phyloP scores from a whole-genome alignment of 2,888 invertebrate species.

The Artemia sp. region DNA sequence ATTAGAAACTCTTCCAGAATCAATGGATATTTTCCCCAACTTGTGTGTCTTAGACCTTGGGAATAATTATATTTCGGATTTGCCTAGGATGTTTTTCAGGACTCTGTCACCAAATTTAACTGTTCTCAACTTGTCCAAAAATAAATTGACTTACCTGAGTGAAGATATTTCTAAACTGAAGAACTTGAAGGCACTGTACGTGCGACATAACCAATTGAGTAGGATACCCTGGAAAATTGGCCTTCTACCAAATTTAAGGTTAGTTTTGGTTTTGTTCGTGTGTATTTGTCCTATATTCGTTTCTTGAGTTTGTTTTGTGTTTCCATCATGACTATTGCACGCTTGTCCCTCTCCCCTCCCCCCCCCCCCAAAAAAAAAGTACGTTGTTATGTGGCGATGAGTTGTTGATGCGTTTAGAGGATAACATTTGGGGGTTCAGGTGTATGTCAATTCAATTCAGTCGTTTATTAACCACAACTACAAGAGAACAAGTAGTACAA shows the following conservation, averaged over 20 bases:
- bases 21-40: background rate
- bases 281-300: too few relatives aligned
- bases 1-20: background rate
- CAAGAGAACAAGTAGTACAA: too few relatives aligned
- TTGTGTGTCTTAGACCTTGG: background rate
- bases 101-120: conserved; percentile 7
- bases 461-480: too few relatives aligned
- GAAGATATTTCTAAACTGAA: background rate
- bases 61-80: background rate
- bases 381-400: too few relatives aligned
- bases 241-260: conserved; percentile 1
- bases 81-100: background rate
- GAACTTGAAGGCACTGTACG: background rate
- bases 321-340: too few relatives aligned
- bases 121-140: background rate
- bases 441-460: too few relatives aligned
- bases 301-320: too few relatives aligned
- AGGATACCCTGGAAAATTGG: conserved; percentile 6
- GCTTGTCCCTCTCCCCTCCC: too few relatives aligned
- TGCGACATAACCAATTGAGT: background rate
- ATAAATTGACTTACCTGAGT: background rate
- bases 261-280: background rate
- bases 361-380: too few relatives aligned
- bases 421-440: too few relatives aligned
- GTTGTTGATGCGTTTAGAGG: too few relatives aligned